Evolutionary conservation across 2,113 vertebrate species (phyloP), one percentile per base, ranked within the genome.

Genomic region (Halcyon senegalensis): DNA sequence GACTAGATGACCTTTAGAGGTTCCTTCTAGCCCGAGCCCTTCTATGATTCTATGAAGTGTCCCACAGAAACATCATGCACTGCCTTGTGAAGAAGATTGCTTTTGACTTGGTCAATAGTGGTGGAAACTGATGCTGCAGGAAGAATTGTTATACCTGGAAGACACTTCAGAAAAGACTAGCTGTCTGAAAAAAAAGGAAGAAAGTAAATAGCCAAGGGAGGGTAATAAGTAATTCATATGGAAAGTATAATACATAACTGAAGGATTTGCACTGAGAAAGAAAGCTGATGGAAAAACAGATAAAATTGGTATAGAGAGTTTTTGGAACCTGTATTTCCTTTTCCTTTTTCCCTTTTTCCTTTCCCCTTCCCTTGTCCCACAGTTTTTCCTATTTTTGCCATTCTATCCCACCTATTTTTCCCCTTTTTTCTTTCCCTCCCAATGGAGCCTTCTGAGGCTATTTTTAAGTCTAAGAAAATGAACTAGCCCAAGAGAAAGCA

Each of bases 401-500:
- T 59, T 53, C 19, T 2, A 7, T 5, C 1, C 7, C 31, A 48
- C 21, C 7, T 64, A 15, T 37, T 58, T 60, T 25, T 2, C 1
- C 2, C 16, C 5, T 16, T 59, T 51, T 58, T 76, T 37, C 19
- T 37, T n/a, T 4, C 7, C 24, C 28, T 13, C 10, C 3, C 8
- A 43, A 27, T 3, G 1, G 14, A 82, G 5, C 19, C 4, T 66
- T 74, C 46, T 60, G 67, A 80, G 31, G 55, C 25, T 13, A 31
- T 41, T 85, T 93, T 68, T 67, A 92, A 86, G n/a, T 19, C 31
- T 76, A 67, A 67, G 59, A 79, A 77, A 90, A 88, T 69, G 41
- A 86, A 76, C 27, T 28, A 68, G 13, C 10, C 80, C 78, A 82
- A 55, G n/a, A 87, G 35, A 84, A 31, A 60, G 4, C 1, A 12